A percentile compares a stretch with the other conserved stretches of the same genome.
phyloP scores from a whole-genome alignment of 2,888 invertebrate species.

The Apocheima hispidaria region DNA sequence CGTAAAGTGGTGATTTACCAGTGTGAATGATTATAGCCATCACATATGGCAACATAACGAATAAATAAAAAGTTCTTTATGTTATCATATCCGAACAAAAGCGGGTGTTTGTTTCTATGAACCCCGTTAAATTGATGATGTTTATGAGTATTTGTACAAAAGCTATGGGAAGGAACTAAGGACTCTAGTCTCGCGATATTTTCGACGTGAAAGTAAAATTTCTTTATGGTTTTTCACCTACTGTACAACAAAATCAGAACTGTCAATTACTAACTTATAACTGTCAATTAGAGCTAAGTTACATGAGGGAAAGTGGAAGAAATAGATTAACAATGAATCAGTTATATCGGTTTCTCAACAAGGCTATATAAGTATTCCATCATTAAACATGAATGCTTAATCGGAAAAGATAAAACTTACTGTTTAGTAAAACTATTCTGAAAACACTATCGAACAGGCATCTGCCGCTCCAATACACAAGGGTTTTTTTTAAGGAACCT shows the following conservation, averaged over 20 bases:
- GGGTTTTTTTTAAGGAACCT: too few relatives aligned
- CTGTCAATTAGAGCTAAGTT: slow-evolving; percentile 18
- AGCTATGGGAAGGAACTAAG: not conserved
- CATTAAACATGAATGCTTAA: not conserved
- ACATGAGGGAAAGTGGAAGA: slow-evolving; percentile 15
- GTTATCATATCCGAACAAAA: not conserved
- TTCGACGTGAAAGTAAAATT: slow-evolving; percentile 9
- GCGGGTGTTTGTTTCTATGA: slow-evolving; percentile 13
- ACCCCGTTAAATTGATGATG: slow-evolving; percentile 4
- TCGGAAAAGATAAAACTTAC: not conserved
- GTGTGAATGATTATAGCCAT: slow-evolving; percentile 45
- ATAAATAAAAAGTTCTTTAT: slow-evolving; percentile 35
- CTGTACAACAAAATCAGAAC: slow-evolving; percentile 9
- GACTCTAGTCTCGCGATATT: not conserved
- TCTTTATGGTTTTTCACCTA: not conserved
- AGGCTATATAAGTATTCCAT: not conserved
- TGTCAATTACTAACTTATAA: not conserved
- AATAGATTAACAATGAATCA: slow-evolving; percentile 26
- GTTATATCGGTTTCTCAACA: slow-evolving; percentile 14
- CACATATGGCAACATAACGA: slow-evolving; percentile 34
- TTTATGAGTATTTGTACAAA: not conserved
- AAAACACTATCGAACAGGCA: not conserved
- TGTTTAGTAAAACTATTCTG: not conserved
- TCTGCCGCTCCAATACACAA: too few relatives aligned
- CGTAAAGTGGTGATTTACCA: slow-evolving; percentile 60